Evolutionary conservation across 1,140 invertebrate genomes (phyloP).

Genomic region (Drosophila jambulina): DNA sequence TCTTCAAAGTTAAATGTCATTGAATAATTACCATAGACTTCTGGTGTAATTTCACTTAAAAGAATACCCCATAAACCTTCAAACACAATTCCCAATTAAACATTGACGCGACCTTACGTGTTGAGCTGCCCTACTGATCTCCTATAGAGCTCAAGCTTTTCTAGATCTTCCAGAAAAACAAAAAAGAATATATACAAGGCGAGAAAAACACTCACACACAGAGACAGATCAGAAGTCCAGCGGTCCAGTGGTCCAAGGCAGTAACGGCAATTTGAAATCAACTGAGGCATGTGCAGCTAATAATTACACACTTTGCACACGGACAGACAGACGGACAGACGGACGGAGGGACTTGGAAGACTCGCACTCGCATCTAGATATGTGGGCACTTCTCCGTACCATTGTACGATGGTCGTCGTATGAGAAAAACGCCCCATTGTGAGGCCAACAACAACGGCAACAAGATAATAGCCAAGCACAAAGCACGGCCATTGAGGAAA

Average conservation of each 20-base stretch:
- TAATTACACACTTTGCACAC: constrained; percentile 70
- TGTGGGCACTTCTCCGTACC: constrained; percentile 62
- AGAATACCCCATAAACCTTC: neutral
- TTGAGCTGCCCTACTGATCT: constrained; percentile 33
- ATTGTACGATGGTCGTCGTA: constrained; percentile 45
- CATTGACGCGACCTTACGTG: constrained; percentile 8
- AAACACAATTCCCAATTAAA: constrained; percentile 4
- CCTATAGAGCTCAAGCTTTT: neutral
- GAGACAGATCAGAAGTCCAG: constrained; percentile 6
- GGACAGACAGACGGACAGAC: constrained; percentile 1
- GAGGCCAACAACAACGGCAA: constrained; percentile 28
- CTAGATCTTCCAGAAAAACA: constrained; percentile 5
- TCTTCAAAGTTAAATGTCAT: too few relatives aligned
- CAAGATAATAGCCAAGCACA: constrained; percentile 53
- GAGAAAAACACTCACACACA: neutral
- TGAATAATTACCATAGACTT: neutral
- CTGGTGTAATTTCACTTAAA: neutral
- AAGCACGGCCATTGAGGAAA: constrained; percentile 66
- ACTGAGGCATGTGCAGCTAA: constrained; percentile 70
- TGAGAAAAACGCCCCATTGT: constrained; percentile 81
- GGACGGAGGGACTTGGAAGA: constrained; percentile 27
- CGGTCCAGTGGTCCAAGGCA: constrained; percentile 38
- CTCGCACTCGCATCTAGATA: constrained; percentile 60
- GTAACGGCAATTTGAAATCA: constrained; percentile 71
- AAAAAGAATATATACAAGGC: neutral